Evolutionary conservation across 1,140 invertebrate genomes (phyloP).

Genomic region (Brachionus rubens): DNA sequence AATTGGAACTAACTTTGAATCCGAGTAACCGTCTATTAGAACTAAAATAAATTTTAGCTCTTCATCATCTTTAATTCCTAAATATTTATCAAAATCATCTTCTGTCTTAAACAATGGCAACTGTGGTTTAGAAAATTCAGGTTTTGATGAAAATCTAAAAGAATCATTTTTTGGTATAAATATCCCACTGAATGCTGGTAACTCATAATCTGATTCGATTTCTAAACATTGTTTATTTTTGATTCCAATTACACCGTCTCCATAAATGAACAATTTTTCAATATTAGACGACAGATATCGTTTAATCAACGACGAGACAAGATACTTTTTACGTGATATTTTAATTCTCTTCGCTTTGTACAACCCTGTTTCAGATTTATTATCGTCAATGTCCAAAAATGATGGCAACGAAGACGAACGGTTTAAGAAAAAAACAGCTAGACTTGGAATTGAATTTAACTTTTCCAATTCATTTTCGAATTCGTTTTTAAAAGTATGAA

Average conservation of each 20-base stretch:
- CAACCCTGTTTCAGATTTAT: neutral
- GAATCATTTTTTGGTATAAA: neutral
- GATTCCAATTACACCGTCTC: neutral
- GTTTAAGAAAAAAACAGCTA: constrained; percentile 1
- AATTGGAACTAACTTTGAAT: constrained; percentile 18
- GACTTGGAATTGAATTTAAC: neutral
- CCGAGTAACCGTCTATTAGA: constrained; percentile 11
- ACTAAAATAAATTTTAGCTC: neutral
- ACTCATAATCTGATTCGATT: constrained; percentile 11
- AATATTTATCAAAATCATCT: constrained; percentile 7
- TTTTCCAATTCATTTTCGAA: neutral
- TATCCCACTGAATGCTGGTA: neutral
- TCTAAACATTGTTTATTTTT: neutral
- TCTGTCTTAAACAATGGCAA: neutral
- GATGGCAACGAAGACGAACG: neutral
- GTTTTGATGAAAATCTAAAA: neutral
- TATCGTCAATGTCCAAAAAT: neutral
- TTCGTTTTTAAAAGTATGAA: neutral
- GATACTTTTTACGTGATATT: neutral
- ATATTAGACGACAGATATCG: neutral
- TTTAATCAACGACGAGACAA: neutral
- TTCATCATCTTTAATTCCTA: neutral
- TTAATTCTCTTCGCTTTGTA: neutral
- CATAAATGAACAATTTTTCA: neutral
- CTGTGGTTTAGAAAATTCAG: neutral